phyloP scores from a whole-genome alignment of 2,797 vertebrate species.

The Neosilurus hyrtlii region DNA sequence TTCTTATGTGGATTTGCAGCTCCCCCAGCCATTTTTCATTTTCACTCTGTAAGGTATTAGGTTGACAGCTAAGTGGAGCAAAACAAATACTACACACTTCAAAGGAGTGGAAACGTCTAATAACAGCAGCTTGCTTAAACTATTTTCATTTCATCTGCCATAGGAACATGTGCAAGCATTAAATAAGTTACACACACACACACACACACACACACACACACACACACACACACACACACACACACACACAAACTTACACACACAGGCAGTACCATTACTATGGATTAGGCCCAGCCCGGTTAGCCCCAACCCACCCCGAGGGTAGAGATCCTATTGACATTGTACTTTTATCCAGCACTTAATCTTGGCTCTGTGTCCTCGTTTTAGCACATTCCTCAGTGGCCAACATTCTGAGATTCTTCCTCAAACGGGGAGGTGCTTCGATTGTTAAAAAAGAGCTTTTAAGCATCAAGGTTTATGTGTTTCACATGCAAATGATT shows the following conservation, averaged over 20 bases:
- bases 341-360: slow-evolving; percentile 30
- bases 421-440: slow-evolving; percentile 33
- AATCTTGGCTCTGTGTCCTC: slow-evolving; percentile 36
- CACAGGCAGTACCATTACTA: neutral
- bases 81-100: slow-evolving; percentile 72
- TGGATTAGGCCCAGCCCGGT: neutral
- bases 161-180: slow-evolving; percentile 48
- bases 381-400: slow-evolving; percentile 41
- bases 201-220: too few relatives aligned
- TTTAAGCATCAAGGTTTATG: slow-evolving; percentile 19
- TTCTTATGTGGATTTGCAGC: slow-evolving; percentile 73
- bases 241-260: neutral
- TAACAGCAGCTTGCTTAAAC: slow-evolving; percentile 62
- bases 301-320: neutral
- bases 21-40: slow-evolving; percentile 74
- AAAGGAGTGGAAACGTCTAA: slow-evolving; percentile 64
- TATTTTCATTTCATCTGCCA: slow-evolving; percentile 63
- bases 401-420: slow-evolving; percentile 32
- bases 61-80: slow-evolving; percentile 74
- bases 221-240: neutral
- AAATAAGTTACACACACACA: slow-evolving; percentile 33
- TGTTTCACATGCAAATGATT: slow-evolving; percentile 54
- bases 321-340: neutral
- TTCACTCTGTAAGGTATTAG: slow-evolving; percentile 74
- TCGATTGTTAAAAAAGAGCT: slow-evolving; percentile 37